Evolutionary conservation across 2,888 invertebrate species (phyloP).

Genomic region (Synanthedon andrenaeformis): DNA sequence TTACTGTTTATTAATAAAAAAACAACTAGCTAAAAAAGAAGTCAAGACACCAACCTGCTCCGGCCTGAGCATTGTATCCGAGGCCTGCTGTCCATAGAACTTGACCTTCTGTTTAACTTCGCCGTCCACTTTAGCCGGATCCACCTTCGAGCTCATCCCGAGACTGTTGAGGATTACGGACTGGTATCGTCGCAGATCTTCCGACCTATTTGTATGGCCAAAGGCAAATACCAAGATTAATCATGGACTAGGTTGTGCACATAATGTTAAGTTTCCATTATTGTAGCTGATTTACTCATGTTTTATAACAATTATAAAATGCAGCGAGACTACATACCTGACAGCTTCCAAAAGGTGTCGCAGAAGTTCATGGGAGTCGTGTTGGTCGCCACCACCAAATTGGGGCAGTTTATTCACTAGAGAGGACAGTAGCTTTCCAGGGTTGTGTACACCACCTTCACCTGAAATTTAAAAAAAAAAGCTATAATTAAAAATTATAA

Average conservation of each 20-base stretch:
- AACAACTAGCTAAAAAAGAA: too few species aligned
- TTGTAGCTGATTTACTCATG: too few species aligned
- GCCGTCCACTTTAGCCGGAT: constrained; percentile 81
- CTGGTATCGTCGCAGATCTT: constrained; percentile 84
- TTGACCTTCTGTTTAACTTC: constrained; percentile 82
- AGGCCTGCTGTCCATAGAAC: constrained; percentile 85
- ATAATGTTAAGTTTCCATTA: too few species aligned
- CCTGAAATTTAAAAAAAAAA: constrained; percentile 37
- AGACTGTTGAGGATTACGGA: constrained; percentile 82
- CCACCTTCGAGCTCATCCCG: constrained; percentile 78
- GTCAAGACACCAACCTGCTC: constrained; percentile 71
- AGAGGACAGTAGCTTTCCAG: constrained; percentile 73
- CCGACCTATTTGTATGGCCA: constrained; percentile 53
- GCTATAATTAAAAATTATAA: too few species aligned
- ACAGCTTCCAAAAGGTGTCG: constrained; percentile 91
- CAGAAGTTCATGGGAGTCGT: constrained; percentile 95
- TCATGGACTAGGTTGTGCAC: neutral
- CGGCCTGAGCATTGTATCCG: constrained; percentile 80
- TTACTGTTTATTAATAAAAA: too few species aligned
- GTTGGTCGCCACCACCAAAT: constrained; percentile 94
- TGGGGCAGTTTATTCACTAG: constrained; percentile 80
- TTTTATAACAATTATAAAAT: too few species aligned
- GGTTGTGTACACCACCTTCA: constrained; percentile 73
- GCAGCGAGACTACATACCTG: constrained; percentile 46
- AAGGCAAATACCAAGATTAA: too few species aligned